Evolutionary conservation across 2,113 vertebrate genomes (phyloP), one percentile per base, ranked within the genome.

Genomic region (Pseudopipra pipra): DNA sequence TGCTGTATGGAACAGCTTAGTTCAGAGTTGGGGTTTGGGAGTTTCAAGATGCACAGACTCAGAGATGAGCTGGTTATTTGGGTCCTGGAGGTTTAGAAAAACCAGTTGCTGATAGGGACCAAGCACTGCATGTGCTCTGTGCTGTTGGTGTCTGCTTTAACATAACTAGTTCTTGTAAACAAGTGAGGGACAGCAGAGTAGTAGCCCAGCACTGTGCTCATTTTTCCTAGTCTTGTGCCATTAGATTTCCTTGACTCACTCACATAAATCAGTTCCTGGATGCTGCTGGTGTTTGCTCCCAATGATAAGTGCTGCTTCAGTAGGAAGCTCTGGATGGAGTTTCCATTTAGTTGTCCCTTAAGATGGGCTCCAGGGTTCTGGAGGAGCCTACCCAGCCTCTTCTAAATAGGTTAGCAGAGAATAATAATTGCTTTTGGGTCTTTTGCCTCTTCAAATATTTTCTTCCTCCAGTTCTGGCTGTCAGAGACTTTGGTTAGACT

Each of bases 341-440:
- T 95, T 85, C 74, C 17, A 18, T 74, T 89, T 56, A 59, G 78
- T 74, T 80, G 47, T 93, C 68, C 41, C 37, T 19, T 19, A 46
- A 74, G 46, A n/a, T 77, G 74, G 44, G 35, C 75, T 89, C 78
- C 25, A 46, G 58, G 25, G 41, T 81, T 78, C 80, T 93, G 81
- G 73, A 96, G 59, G 13, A 95, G 72, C 27, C 24, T 82, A 63
- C 14, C 13, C 37, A 62, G 63, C 21, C 30, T 77, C 31, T 51
- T 93, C 27, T 88, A 35, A 89, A 77, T 78, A 81, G 59, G n/a
- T 72, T 88, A 74, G 62, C n/a, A 55, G 85, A 88, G 72, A 54
- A 75, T 73, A 95, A 87, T 93, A 78, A 94, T 86, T 93, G 43
- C 58, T 71, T 59, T 63, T 46, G 75, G 31, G 22, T 93, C 49